Percentiles rank a stretch among this genome's conserved stretches.
These are phyloP conservation scores for Halyomorpha halys DNA, from an alignment of 1,140 invertebrate genomes.

Conservation along the genomic window DNA sequence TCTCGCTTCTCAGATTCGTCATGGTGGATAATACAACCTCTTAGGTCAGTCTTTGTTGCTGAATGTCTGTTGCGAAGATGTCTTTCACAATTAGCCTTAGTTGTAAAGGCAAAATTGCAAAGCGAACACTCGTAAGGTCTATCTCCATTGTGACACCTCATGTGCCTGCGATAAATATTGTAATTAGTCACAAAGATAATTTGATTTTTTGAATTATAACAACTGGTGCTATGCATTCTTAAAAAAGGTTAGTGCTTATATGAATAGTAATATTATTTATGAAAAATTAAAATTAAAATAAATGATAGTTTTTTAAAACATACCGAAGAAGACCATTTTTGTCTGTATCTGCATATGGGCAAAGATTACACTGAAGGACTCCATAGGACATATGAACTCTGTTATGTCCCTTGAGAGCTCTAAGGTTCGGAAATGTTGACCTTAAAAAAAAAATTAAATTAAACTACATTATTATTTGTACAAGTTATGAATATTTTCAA, in stretches of 20 bases:
- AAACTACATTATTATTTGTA: no score
- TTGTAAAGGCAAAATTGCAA: conserved; percentile 93
- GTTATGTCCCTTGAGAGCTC: conserved; percentile 82
- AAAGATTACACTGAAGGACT: conserved; percentile 83
- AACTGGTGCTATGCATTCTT: no score
- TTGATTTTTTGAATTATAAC: no score
- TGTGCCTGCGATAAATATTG: conserved; percentile 58
- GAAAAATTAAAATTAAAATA: no score
- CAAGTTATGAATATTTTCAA: no score
- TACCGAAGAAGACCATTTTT: conserved; percentile 54
- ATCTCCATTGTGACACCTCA: conserved; percentile 89
- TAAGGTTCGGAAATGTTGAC: conserved; percentile 74
- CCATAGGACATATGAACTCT: conserved; percentile 50
- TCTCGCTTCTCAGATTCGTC: conserved; percentile 58
- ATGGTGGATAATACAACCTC: conserved; percentile 82
- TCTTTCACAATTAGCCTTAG: conserved; percentile 81
- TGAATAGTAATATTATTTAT: no score
- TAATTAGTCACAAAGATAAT: no score
- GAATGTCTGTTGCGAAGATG: conserved; percentile 84
- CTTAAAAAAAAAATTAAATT: conserved; percentile 29
- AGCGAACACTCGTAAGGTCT: conserved; percentile 86
- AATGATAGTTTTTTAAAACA: neutral
- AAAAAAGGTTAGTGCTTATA: no score
- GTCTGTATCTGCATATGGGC: conserved; percentile 76
- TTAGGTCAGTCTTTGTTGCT: conserved; percentile 51